Percentiles rank a stretch among this genome's conserved stretches.
phyloP scores from a whole-genome alignment of 2,113 vertebrate species.

The Chloropsis hardwickii region DNA sequence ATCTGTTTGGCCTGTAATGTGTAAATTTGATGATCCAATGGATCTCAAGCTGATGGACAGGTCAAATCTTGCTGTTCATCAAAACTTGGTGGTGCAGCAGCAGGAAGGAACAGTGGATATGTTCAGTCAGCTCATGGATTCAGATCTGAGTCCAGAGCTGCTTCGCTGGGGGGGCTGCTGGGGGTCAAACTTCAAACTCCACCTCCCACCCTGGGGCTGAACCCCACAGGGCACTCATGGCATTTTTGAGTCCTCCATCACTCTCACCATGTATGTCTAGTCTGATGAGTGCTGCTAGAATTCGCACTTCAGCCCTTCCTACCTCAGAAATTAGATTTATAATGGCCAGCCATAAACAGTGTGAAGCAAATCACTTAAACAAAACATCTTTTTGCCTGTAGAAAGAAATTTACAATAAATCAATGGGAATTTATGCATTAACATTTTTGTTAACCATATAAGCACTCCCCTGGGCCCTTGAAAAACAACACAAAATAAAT shows the following conservation, averaged over 20 bases:
- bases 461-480: background rate
- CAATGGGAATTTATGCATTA: background rate
- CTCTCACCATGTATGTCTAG: background rate
- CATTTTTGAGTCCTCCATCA: background rate
- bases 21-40: background rate
- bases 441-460: background rate
- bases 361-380: background rate
- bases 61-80: background rate
- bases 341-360: background rate
- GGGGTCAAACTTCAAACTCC: background rate
- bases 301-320: background rate
- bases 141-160: background rate
- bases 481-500: background rate
- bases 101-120: background rate
- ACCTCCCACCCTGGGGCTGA: background rate
- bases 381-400: background rate
- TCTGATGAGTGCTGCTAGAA: background rate
- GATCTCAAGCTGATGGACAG: background rate
- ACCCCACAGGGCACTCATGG: too few relatives aligned
- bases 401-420: background rate
- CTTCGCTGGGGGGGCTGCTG: too few relatives aligned
- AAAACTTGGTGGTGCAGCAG: background rate
- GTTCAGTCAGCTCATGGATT: background rate
- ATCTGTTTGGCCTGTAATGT: background rate
- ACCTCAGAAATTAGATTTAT: background rate